Evolutionary conservation across 2,113 vertebrate genomes (phyloP), one percentile per base, ranked within the genome.

Genomic region (Beaufortia kweichowensis): DNA sequence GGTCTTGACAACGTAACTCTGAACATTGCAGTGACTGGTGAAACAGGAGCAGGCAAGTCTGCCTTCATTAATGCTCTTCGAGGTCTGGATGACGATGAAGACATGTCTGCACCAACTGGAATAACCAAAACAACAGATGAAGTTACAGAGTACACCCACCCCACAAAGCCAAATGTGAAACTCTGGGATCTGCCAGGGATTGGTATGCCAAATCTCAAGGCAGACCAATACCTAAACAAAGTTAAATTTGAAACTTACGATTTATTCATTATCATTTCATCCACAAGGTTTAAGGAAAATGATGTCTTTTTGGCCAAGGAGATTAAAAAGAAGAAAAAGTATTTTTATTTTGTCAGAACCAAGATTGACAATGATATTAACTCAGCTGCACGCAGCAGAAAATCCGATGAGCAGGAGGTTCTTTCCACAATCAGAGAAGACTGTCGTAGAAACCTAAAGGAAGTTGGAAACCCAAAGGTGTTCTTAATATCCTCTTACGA

Each of bases 181-280:
- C 15, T 86, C 29, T 88, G 84, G 83, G 87, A 88, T 46, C 75
- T 88, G n/a, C 86, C 85, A 6, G 85, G 85, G 15, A 80, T 82
- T 10, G 80, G 84, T 6, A 84, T 76, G 8, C 55, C 29, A 5
- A 41, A 43, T 3, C 86, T 86, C 75, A 62, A 75, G 9, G 53
- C 85, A 15, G 4, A 64, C 12, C 21, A 74, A 3, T 86, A 86
- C 35, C 69, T 86, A 23, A 55, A 82, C 19, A 7, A 62, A 3
- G 79, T 83, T 3, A 64, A 76, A 3, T 83, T 86, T 24, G 24
- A 63, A 2, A 56, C 59, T 8, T 87, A 84, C 8, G 86, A 88
- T 77, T 83, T 85, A 19, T 83, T 86, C 63, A 81, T 88, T 35
- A 86, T 87, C 29, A 64, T 87, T 43, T 41, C 79, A 6, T 62